These are phyloP conservation scores for Semicossyphus pulcher DNA, from an alignment of 2,113 vertebrate species.

Conservation along the genomic window DNA sequence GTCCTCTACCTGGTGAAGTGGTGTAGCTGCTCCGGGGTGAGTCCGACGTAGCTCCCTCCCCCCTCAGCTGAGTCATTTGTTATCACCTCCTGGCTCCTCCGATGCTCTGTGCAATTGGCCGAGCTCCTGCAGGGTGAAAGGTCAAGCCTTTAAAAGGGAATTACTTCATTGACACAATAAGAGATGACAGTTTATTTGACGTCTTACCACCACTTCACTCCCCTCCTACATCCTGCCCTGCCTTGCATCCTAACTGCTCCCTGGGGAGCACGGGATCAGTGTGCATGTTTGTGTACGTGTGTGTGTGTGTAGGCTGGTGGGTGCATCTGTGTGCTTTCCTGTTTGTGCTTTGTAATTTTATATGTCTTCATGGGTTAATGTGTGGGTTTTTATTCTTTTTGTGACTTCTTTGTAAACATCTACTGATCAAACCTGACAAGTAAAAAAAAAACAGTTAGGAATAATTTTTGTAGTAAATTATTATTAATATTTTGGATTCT, in stretches of 20 bases:
- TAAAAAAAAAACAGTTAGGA: too few relatives aligned
- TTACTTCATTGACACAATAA: constrained; percentile 88
- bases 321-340: constrained; percentile 1
- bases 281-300: constrained; percentile 34
- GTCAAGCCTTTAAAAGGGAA: constrained; percentile 83
- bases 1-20: constrained; percentile 34
- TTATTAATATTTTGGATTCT: too few relatives aligned
- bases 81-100: constrained; percentile 68
- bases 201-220: constrained; percentile 74
- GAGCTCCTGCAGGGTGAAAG: constrained; percentile 69
- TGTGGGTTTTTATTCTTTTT: background rate
- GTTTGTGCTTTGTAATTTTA: constrained; percentile 7
- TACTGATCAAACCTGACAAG: too few relatives aligned
- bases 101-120: constrained; percentile 66
- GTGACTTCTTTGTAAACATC: background rate
- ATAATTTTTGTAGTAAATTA: too few relatives aligned
- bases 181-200: constrained; percentile 86
- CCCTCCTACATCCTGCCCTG: constrained; percentile 62
- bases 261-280: constrained; percentile 59
- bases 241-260: constrained; percentile 76
- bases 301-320: constrained; percentile 2
- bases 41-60: background rate
- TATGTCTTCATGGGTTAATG: too few relatives aligned
- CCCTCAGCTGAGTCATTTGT: constrained; percentile 63
- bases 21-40: constrained; percentile 5